Base-by-base conservation (phyloP, 2,888 invertebrate species). In the Aphidius colemani region DNA sequence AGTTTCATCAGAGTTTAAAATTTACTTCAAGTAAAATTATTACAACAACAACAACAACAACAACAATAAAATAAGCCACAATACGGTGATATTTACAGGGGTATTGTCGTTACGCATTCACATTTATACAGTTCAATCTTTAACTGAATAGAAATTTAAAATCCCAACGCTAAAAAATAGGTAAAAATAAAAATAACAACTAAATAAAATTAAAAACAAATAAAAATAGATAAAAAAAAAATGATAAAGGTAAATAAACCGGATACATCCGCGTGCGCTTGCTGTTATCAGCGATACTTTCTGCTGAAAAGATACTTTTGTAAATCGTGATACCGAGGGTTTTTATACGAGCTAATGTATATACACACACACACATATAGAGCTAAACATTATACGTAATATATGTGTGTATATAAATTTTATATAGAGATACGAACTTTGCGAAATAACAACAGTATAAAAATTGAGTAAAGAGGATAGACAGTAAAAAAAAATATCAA, bases 271-370 rank as follows among this genome's bases (percentile, higher is more conserved):
- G 30, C 7, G 9, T 45, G 7, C 11, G n/a, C 30, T 46, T 46
- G 45, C 45, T 48, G 48, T 65, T 65, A 65, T 65, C 65, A 61
- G 53, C 41, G 57, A 65, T 65, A 65, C 64, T 60, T 61, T 65
- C 48, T 53, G 46, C 64, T 53, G 61, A 65, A 61, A 56, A 65
- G 64, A 61, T 65, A 53, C 57, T 61, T 53, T 61, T 61, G 43
- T 55, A 43, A 39, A 46, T 57, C 57, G 18, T 45, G 57, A 57
- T 57, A 57, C 45, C 11, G 46, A n/a, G 30, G 56, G 10, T 45
- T 46, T 57, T 40, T 30, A 30, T 30, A 30, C 30, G 30, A 30
- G 30, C 3, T 30, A 30, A 30, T n/a, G 57, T 56, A 56, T 13
- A 56, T 30, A 30, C 48, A 57, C 3, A 3, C 48, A 43, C 56